phyloP scores from a whole-genome alignment of 1,140 invertebrate species.

The Aphaenogaster rudis region DNA sequence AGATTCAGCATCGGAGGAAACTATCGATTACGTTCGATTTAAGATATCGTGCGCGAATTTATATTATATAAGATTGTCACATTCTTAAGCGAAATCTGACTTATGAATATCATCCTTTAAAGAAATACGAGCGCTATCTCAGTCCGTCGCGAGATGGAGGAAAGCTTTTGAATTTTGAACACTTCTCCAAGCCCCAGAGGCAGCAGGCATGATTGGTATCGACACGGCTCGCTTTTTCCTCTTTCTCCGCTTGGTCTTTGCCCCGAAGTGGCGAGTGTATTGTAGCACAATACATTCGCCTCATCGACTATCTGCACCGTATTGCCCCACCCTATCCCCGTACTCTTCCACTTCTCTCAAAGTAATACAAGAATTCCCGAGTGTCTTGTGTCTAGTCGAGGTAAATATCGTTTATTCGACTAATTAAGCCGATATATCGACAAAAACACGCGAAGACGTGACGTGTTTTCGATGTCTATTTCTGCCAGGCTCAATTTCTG shows the following conservation, averaged over 20 bases:
- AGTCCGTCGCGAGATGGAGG: conserved; percentile 20
- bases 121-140: conserved; percentile 38
- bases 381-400: conserved; percentile 59
- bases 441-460: conserved; percentile 28
- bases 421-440: conserved; percentile 72
- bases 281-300: conserved; percentile 51
- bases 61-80: conserved; percentile 5
- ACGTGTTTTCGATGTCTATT: conserved; percentile 42
- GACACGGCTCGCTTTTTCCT: conserved; percentile 54
- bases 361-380: conserved; percentile 72
- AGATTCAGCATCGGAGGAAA: background rate
- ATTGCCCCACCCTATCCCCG: conserved; percentile 31
- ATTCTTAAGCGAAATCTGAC: conserved; percentile 10
- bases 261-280: conserved; percentile 9
- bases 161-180: conserved; percentile 68
- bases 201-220: conserved; percentile 67
- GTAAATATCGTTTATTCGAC: conserved; percentile 80
- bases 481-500: conserved; percentile 5
- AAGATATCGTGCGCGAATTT: background rate
- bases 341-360: conserved; percentile 7
- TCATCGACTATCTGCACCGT: conserved; percentile 63
- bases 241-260: conserved; percentile 49
- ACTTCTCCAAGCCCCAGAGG: conserved; percentile 36
- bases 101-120: conserved; percentile 12
- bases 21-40: background rate